phyloP scores from a whole-genome alignment of 1,140 invertebrate species.

The Drosophila ficusphila region DNA sequence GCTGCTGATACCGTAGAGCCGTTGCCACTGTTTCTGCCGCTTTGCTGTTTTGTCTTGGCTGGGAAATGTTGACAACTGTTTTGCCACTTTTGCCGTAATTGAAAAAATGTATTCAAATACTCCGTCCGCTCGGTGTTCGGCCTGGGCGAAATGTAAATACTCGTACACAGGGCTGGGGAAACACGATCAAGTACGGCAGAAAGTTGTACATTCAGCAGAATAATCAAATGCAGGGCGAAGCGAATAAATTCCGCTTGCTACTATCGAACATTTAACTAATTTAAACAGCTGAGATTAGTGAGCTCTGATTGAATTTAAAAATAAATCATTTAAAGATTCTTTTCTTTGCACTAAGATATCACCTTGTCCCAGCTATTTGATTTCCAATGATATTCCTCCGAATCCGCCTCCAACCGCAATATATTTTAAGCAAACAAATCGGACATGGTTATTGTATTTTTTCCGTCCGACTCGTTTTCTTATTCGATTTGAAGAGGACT shows the following conservation, averaged over 20 bases:
- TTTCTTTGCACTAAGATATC: background rate
- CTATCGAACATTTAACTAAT: no score
- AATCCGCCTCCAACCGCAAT: no score
- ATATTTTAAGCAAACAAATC: conserved; percentile 28
- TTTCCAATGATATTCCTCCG: no score
- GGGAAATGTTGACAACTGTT: conserved; percentile 79
- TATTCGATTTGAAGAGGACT: conserved; percentile 10
- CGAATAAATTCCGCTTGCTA: background rate
- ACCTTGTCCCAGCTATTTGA: no score
- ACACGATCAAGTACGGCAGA: background rate
- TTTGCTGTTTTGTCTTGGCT: conserved; percentile 71
- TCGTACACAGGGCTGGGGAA: background rate
- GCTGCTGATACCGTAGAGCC: conserved; percentile 50
- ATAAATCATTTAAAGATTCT: no score
- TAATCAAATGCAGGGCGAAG: background rate
- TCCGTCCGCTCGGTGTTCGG: conserved; percentile 14
- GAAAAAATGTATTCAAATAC: conserved; percentile 76
- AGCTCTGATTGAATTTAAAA: no score
- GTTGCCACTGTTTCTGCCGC: conserved; percentile 35
- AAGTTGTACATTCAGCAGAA: conserved; percentile 1
- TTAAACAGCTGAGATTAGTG: no score
- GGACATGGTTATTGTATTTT: conserved; percentile 6
- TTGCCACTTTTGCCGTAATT: conserved; percentile 80
- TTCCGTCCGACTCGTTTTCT: background rate
- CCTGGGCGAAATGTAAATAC: conserved; percentile 30